Evolutionary conservation across 1,140 invertebrate genomes (phyloP), one percentile per base, ranked within the genome.

Genomic region (Drosophila sproati): DNA sequence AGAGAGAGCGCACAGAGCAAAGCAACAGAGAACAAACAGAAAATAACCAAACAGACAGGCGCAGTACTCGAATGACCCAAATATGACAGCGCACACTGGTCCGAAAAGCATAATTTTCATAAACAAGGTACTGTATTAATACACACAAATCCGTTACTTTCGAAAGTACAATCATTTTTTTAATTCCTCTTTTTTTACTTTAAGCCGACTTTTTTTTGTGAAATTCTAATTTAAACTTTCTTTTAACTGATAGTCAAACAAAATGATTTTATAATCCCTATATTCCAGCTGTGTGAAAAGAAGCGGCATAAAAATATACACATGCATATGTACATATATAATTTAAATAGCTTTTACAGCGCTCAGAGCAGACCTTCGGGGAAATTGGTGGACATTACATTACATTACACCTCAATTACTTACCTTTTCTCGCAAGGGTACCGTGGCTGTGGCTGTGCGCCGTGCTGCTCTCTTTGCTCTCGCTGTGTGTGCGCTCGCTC

Each of bases 391-490:
- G 77, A 73, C 78, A 78, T 78, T 75, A 70, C 75, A 54, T 78
- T 73, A 66, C 61, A 70, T 66, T 73, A 73, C 77, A 72, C 72
- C 73, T 72, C 66, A 79, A 77, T 77, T 79, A 77, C 74, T 73
- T 76, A 76, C 73, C 68, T 79, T 77, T 76, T 70, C 68, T 76
- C 68, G 56, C 56, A 74, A 77, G 78, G 61, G 78, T 80, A 80
- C 50, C 61, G 76, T 71, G 37, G 39, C 62, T 67, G 61, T 56
- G 69, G 35, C 64, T 73, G 73, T 69, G 67, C 57, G 50, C 39
- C 52, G 64, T 61, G 56, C 45, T 78, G 70, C 72, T 67, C 56
- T 64, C 73, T 69, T 75, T 8, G 35, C 51, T 20, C 45, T 47
- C 60, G 60, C 60, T 76, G 20, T 71, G 37, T 83, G 56, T 48